Base-by-base conservation (phyloP, 2,888 invertebrate species). In the Trachelus iudaicus region DNA sequence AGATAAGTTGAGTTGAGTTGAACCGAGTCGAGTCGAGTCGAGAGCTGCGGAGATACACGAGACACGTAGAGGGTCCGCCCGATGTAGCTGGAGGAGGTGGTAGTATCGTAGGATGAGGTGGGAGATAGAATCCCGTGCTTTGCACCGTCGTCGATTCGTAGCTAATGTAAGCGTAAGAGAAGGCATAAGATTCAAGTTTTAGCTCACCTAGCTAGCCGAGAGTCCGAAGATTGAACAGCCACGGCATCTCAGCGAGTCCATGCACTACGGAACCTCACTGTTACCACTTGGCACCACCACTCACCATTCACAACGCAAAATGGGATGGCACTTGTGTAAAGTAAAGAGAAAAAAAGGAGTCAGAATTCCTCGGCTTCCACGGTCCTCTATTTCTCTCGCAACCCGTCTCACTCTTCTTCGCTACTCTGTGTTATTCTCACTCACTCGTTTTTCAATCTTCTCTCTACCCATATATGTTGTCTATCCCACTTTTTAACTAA, bases 161-260 rank as follows among this genome's bases (percentile, higher is more conserved):
- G 73, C 4, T 13, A 76, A 15, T 31, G 68, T 37, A 73, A 76
- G 12, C 33, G 34, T 33, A 56, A 37, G 31, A 34, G 35, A 31
- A 73, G 40, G 30, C 34, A 74, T 69, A 35, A 79, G 68, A 75
- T n/a, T 15, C 30, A 77, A 31, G 71, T 31, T 31, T 15, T 31
- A 74, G 77, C 89, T 90, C 83, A 90, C 91, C 90, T 89, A 88
- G 87, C 90, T 91, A 90, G 88, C 90, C 89, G 89, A 87, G 86
- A 86, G 87, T 90, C 88, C 89, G 89, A 85, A 85, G 87, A 88
- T 85, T 83, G 83, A 86, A 82, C 87, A 88, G 87, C 90, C 90
- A 88, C 90, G 89, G 89, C 91, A 90, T 91, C 87, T 90, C 90
- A 83, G 86, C 89, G 88, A 87, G 88, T 87, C 87, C 84, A 85